Percentiles rank a stretch among this genome's conserved stretches.
These are phyloP conservation scores for Drosophila watanabei DNA, from an alignment of 1,140 invertebrate species.

Conservation along the genomic window DNA sequence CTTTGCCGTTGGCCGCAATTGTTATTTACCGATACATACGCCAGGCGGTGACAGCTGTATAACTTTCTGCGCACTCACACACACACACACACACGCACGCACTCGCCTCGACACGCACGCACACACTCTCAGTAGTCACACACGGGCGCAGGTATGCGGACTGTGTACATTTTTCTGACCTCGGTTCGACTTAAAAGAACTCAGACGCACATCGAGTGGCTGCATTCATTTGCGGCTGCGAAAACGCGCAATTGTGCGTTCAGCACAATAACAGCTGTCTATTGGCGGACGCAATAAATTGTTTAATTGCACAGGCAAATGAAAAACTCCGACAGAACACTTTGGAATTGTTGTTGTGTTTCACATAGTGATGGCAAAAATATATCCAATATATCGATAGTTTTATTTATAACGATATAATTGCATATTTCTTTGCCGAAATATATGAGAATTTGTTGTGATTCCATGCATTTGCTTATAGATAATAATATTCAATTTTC, in stretches of 20 bases:
- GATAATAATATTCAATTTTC: not conserved
- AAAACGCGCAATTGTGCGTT: conserved; percentile 1
- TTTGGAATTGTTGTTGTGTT: conserved; percentile 42
- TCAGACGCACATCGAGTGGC: conserved; percentile 22
- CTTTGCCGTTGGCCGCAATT: conserved; percentile 53
- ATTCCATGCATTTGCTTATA: not conserved
- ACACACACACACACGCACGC: conserved; percentile 47
- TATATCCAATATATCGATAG: conserved; percentile 21
- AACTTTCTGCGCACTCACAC: conserved; percentile 61
- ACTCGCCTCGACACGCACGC: conserved; percentile 18
- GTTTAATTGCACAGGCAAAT: conserved; percentile 39
- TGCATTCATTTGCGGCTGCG: not conserved
- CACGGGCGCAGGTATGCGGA: conserved; percentile 40
- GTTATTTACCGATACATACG: conserved; percentile 57
- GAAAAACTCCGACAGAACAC: conserved; percentile 32
- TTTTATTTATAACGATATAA: not conserved
- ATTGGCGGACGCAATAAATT: conserved; percentile 16
- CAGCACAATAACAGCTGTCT: conserved; percentile 14
- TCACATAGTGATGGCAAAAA: conserved; percentile 15
- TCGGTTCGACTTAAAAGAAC: conserved; percentile 49
- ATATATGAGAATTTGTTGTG: not conserved
- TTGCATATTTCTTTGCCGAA: not conserved
- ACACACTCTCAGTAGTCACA: conserved; percentile 21
- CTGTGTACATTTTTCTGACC: conserved; percentile 77
- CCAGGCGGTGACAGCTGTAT: conserved; percentile 42